Base-by-base conservation (phyloP, 2,888 invertebrate species). In the Spicauda simplicius region DNA sequence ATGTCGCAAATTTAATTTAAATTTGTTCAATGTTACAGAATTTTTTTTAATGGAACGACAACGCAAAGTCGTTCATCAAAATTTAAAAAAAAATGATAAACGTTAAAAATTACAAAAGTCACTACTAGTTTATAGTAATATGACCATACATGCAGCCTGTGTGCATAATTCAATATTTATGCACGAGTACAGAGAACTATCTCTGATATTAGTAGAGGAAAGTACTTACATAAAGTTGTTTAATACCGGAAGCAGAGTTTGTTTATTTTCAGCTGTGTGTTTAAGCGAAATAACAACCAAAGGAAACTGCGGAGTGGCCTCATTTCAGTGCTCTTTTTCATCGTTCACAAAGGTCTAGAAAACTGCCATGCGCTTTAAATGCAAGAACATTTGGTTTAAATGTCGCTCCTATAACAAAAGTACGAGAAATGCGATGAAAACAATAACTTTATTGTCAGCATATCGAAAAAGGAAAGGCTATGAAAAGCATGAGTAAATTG, bases 301-400 rank as follows among this genome's bases (percentile, higher is more conserved):
- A 50, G 19, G 52, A 10, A 52, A 18, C 53, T 25, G 41, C 41
- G 18, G 41, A 59, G 59, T 20, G 53, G 52, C 58, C 58, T 64
- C 25, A 30, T 58, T 48, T 53, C 25, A 45, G 41, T 52, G 14
- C 64, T 58, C 58, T 65, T 53, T 64, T 58, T 7, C 53, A 53
- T 65, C 58, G 53, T 65, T 41, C 58, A 58, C 59, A 50, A 59
- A 59, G 50, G 50, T 50, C 64, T 58, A 52, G 16, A 41, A 58
- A 45, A 64, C 11, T 64, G 16, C 41, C 64, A 53, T 52, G 57
- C 18, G 16, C 33, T 59, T 59, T 50, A 59, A 64, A 56, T 50
- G 57, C 57, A 57, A 57, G 57, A 64, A 65, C 58, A 58, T 65
- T 58, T 53, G 14, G 25, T 50, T 50, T 65, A 65, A 64, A 65